phyloP scores from a whole-genome alignment of 2,888 invertebrate species.

The Trilocha varians region DNA sequence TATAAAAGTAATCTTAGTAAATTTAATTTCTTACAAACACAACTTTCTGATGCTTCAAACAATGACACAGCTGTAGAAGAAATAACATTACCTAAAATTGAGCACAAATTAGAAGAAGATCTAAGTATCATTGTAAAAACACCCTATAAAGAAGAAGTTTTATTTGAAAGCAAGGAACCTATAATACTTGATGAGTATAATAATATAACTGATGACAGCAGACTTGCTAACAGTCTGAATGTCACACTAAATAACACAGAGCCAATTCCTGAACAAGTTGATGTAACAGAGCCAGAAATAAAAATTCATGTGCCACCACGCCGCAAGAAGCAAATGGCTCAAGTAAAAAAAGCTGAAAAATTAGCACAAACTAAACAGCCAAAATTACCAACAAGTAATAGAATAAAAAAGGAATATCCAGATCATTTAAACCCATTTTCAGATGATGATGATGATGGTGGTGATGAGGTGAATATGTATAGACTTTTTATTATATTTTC shows the following conservation, averaged over 20 bases:
- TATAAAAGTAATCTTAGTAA: constrained; percentile 58
- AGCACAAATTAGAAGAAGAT: constrained; percentile 27
- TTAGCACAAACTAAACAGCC: constrained; percentile 18
- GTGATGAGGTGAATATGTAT: constrained; percentile 31
- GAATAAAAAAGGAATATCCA: constrained; percentile 74
- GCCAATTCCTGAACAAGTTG: constrained; percentile 17
- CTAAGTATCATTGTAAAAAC: constrained; percentile 13
- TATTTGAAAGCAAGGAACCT: constrained; percentile 11
- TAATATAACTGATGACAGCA: constrained; percentile 57
- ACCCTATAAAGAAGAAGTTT: constrained; percentile 13
- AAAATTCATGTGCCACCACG: constrained; percentile 59
- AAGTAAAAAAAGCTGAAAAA: constrained; percentile 28
- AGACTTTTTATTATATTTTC: no score
- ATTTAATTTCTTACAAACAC: constrained; percentile 61
- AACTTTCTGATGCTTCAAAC: constrained; percentile 34
- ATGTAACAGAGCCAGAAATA: constrained; percentile 32
- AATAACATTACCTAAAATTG: constrained; percentile 20
- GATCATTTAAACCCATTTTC: constrained; percentile 88
- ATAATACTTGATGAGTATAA: constrained; percentile 27
- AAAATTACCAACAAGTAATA: constrained; percentile 16
- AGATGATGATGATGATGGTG: constrained; percentile 77
- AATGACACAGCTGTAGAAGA: constrained; percentile 25
- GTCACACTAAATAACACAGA: constrained; percentile 16
- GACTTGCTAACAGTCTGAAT: constrained; percentile 42
- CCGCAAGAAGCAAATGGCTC: constrained; percentile 40